Evolutionary conservation across 1,140 invertebrate species (phyloP).

Genomic region (Brachionus rotundiformis): DNA sequence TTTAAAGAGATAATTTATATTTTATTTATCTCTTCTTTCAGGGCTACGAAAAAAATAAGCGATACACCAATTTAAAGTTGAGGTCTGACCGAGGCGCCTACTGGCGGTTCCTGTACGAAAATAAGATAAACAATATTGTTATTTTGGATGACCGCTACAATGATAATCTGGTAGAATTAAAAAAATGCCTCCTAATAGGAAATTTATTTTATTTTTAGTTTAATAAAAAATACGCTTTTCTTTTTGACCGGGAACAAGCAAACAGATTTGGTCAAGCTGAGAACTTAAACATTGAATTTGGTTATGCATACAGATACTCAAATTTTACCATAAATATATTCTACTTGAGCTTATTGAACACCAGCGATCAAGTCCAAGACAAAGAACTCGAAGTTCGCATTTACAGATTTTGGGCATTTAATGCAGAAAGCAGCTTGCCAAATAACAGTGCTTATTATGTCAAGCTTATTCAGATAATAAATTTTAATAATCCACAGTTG

Average conservation of each 20-base stretch:
- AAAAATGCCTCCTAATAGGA: no score
- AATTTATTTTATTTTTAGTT: no score
- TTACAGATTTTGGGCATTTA: slow-evolving; percentile 44
- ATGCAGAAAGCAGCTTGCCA: slow-evolving; percentile 18
- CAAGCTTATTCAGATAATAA: slow-evolving; percentile 39
- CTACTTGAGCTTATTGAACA: background rate
- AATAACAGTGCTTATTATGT: slow-evolving; percentile 23
- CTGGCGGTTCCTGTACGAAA: slow-evolving; percentile 39
- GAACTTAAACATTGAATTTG: slow-evolving; percentile 47
- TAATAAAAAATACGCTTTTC: slow-evolving; percentile 32
- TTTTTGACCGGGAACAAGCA: slow-evolving; percentile 1
- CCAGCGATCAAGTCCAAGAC: background rate
- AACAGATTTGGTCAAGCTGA: slow-evolving; percentile 1
- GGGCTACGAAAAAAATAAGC: slow-evolving; percentile 40
- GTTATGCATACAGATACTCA: slow-evolving; percentile 35
- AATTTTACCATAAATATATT: slow-evolving; percentile 48
- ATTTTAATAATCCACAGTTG: slow-evolving; percentile 42
- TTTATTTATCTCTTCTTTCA: no score
- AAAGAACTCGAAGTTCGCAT: slow-evolving; percentile 48
- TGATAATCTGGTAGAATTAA: slow-evolving; percentile 16
- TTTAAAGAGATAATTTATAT: no score
- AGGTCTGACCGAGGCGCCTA: background rate
- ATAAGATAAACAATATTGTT: slow-evolving; percentile 50
- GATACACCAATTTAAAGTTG: background rate
- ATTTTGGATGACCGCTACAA: slow-evolving; percentile 34